These are phyloP conservation scores for Andrena fulva DNA, from an alignment of 2,888 invertebrate genomes.

Conservation along the genomic window DNA sequence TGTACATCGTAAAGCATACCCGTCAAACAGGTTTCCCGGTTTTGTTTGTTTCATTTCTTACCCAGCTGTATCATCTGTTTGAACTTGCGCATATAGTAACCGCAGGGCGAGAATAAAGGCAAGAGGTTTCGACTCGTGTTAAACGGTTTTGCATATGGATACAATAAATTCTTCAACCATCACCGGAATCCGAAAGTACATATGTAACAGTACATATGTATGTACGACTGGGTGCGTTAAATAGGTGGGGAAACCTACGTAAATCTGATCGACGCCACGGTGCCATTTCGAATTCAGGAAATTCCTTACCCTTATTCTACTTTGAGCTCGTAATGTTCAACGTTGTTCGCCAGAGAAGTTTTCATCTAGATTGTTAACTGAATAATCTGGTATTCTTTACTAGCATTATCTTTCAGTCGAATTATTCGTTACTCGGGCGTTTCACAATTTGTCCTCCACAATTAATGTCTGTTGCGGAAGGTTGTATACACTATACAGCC, in stretches of 20 bases:
- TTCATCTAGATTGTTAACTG: too few species aligned
- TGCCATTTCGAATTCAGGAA: slow-evolving; percentile 59
- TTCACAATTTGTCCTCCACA: too few species aligned
- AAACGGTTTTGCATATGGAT: slow-evolving; percentile 33
- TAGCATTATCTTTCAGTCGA: too few species aligned
- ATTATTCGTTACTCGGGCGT: too few species aligned
- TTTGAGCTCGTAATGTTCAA: too few species aligned
- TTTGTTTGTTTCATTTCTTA: slow-evolving; percentile 1
- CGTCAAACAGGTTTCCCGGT: slow-evolving; percentile 12
- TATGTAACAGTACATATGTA: slow-evolving; percentile 42
- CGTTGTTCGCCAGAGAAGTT: too few species aligned
- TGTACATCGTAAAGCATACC: neutral
- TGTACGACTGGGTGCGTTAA: neutral
- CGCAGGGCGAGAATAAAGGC: slow-evolving; percentile 9
- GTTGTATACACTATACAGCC: too few species aligned
- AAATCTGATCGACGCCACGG: slow-evolving; percentile 22
- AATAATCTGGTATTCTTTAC: too few species aligned
- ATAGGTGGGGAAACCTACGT: slow-evolving; percentile 31
- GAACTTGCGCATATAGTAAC: slow-evolving; percentile 8
- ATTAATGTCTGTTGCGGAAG: too few species aligned
- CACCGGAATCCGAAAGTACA: slow-evolving; percentile 38
- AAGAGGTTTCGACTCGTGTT: neutral
- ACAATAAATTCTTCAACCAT: slow-evolving; percentile 54
- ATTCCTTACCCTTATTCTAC: slow-evolving; percentile 35
- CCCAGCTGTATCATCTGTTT: neutral